Percentiles rank a stretch among this genome's conserved stretches.
Evolutionary conservation across 2,888 invertebrate genomes (phyloP).

Genomic region (Ophioninae sp.): DNA sequence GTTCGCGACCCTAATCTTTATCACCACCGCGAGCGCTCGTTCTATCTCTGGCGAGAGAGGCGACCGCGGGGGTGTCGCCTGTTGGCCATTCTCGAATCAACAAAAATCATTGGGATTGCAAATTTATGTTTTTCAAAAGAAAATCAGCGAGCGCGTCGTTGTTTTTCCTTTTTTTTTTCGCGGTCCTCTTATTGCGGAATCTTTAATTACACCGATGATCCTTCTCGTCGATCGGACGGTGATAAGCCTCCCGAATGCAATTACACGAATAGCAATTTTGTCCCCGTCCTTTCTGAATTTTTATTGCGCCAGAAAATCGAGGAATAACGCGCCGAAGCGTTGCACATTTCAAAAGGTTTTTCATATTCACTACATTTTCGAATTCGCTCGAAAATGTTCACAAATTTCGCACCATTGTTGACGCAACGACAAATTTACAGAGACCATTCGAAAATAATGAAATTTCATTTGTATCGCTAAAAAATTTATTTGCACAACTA

Average conservation of each 20-base stretch:
- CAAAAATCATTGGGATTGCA: conserved; percentile 38
- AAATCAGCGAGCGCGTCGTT: conserved; percentile 7
- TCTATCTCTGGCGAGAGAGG: conserved; percentile 6
- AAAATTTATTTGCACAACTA: neutral
- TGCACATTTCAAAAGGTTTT: neutral
- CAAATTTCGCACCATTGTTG: neutral
- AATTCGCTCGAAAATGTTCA: no score
- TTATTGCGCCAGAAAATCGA: conserved; percentile 7
- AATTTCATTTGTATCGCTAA: neutral
- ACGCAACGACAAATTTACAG: neutral
- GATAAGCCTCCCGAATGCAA: conserved; percentile 46
- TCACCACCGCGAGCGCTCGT: conserved; percentile 9
- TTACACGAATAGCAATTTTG: conserved; percentile 23
- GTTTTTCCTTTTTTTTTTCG: no score
- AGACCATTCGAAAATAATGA: neutral
- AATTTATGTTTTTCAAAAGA: conserved; percentile 24
- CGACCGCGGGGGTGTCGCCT: conserved; percentile 6
- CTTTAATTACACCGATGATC: conserved; percentile 42
- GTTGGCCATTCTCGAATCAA: conserved; percentile 49
- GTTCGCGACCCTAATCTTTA: conserved; percentile 56
- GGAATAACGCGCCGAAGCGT: neutral
- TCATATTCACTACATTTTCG: neutral
- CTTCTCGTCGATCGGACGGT: conserved; percentile 35
- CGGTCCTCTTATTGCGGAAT: conserved; percentile 5
- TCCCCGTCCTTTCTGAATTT: conserved; percentile 13